These are phyloP conservation scores for Prietella phreatophila DNA, from an alignment of 2,113 vertebrate species.

Conservation along the genomic window DNA sequence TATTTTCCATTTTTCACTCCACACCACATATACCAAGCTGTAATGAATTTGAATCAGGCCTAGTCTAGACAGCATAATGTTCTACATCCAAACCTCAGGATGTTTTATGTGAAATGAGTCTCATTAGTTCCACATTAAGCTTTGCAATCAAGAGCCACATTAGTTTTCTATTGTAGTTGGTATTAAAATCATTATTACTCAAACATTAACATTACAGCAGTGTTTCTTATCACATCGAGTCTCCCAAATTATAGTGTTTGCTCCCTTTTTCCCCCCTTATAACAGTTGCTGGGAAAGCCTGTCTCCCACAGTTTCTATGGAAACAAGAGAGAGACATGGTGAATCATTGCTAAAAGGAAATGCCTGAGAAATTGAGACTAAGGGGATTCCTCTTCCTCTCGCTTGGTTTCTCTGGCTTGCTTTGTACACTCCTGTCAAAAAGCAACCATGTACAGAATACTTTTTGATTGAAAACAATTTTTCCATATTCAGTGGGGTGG, in stretches of 20 bases:
- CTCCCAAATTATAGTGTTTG: constrained; percentile 12
- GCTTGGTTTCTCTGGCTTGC: neutral
- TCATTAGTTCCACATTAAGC: neutral
- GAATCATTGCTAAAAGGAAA: constrained; percentile 38
- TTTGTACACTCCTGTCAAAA: neutral
- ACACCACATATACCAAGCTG: neutral
- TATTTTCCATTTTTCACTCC: neutral
- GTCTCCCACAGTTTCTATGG: constrained; percentile 44
- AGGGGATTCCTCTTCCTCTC: constrained; percentile 43
- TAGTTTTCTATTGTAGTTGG: neutral
- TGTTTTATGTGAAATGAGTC: neutral
- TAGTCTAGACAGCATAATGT: neutral
- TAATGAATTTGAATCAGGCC: neutral
- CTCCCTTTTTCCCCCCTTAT: neutral
- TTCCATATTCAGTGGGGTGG: neutral
- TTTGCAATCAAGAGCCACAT: neutral
- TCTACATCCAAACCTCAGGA: neutral
- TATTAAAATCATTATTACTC: neutral
- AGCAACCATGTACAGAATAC: neutral
- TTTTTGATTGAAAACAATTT: constrained; percentile 5
- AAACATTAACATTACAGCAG: neutral
- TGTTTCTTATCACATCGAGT: neutral
- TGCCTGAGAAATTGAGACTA: constrained; percentile 36
- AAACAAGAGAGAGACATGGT: constrained; percentile 40
- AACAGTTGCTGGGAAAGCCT: constrained; percentile 42